Conservation (phyloP, 2,797 vertebrate genomes). For the Ctenopoma multispine region DNA sequence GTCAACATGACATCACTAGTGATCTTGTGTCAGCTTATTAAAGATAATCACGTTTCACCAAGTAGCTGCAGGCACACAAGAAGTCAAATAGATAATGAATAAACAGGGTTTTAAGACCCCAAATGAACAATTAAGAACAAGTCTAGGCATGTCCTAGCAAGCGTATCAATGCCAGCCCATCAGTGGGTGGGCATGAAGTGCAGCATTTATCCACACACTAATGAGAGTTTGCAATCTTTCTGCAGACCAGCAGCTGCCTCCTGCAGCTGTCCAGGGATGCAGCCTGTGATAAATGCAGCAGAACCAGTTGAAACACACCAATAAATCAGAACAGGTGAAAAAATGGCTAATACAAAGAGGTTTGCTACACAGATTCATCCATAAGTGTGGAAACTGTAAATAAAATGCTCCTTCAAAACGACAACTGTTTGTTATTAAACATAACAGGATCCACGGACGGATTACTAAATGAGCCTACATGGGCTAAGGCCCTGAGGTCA, state of each 20-base stretch:
- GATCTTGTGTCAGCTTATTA: conserved; percentile 42
- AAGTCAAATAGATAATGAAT: conserved; percentile 38
- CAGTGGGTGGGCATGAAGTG: conserved; percentile 57
- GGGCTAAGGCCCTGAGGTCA: no score
- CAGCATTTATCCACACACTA: conserved; percentile 68
- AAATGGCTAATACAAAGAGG: conserved; percentile 28
- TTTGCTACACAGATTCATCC: conserved; percentile 32
- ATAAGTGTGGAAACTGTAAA: conserved; percentile 13
- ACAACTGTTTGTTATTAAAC: conserved; percentile 27
- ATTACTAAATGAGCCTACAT: no score
- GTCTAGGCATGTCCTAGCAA: conserved; percentile 64
- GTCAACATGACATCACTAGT: conserved; percentile 34
- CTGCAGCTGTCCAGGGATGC: conserved; percentile 72
- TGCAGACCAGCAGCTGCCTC: conserved; percentile 71
- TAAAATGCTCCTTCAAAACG: neutral
- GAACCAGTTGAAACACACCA: conserved; percentile 63
- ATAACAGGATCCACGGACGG: conserved; percentile 17
- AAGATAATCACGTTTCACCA: conserved; percentile 38
- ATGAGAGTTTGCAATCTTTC: conserved; percentile 58
- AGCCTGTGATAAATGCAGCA: conserved; percentile 60
- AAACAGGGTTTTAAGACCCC: conserved; percentile 51
- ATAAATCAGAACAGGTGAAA: conserved; percentile 67
- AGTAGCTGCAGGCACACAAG: conserved; percentile 14
- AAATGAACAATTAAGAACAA: conserved; percentile 69
- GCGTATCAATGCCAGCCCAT: conserved; percentile 60